Evolutionary conservation across 2,113 vertebrate species (phyloP).

Genomic region (Eubucco bourcierii): DNA sequence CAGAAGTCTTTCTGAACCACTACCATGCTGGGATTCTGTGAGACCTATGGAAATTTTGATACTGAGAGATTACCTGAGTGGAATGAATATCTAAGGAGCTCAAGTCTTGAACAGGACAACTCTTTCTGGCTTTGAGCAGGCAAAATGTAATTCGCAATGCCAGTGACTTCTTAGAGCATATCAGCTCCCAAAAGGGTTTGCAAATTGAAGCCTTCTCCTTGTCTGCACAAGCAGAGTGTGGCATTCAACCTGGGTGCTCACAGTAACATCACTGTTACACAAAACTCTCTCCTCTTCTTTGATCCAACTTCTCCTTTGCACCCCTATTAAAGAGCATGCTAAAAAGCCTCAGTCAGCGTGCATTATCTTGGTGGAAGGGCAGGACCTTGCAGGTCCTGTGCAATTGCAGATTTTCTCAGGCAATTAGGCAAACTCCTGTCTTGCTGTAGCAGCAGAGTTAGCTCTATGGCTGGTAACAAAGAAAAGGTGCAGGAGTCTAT

Average conservation of each 20-base stretch:
- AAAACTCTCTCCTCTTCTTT: not conserved
- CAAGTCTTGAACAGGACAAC: not conserved
- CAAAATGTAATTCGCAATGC: not conserved
- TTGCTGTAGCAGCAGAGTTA: not conserved
- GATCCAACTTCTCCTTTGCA: not conserved
- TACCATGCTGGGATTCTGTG: too few relatives aligned
- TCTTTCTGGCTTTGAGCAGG: not conserved
- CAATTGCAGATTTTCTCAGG: not conserved
- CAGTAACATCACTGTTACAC: not conserved
- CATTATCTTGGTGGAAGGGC: not conserved
- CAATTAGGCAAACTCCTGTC: not conserved
- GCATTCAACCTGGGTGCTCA: not conserved
- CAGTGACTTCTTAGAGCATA: not conserved
- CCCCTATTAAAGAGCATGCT: not conserved
- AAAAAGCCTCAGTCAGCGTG: not conserved
- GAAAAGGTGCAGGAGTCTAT: not conserved
- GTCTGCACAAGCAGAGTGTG: not conserved
- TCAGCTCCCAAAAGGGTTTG: not conserved
- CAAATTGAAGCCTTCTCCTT: not conserved
- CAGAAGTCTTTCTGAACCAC: too few relatives aligned
- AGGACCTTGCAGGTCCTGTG: not conserved
- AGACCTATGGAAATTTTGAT: not conserved
- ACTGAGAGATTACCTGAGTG: not conserved
- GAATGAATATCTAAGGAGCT: not conserved
- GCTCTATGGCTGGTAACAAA: fast-evolving